phyloP scores from a whole-genome alignment of 2,888 invertebrate genomes.

The Sminthurides aquaticus region DNA sequence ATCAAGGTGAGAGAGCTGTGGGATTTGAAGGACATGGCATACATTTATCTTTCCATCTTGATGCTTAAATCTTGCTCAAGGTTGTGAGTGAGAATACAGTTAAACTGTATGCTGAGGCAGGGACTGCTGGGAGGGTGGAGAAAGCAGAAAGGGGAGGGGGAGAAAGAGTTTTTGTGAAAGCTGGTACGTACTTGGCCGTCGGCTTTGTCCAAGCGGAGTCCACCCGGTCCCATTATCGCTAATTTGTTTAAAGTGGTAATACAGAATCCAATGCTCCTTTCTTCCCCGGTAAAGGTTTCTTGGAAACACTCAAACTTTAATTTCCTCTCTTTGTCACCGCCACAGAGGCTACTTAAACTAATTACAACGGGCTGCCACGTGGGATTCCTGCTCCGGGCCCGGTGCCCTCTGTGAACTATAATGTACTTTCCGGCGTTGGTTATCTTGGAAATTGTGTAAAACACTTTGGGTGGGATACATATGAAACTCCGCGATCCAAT shows the following conservation, averaged over 20 bases:
- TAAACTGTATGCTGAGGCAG: too few species aligned
- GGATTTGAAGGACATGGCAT: too few species aligned
- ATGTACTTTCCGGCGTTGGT: conserved; percentile 48
- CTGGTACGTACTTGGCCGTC: conserved; percentile 27
- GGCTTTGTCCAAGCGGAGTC: conserved; percentile 25
- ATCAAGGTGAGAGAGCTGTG: too few species aligned
- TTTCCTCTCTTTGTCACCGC: conserved; percentile 52
- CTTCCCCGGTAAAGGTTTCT: conserved; percentile 48
- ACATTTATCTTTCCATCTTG: too few species aligned
- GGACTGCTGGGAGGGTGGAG: too few species aligned
- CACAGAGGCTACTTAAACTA: conserved; percentile 50
- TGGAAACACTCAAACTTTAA: conserved; percentile 51
- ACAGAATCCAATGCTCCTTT: conserved; percentile 49
- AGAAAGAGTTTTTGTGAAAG: too few species aligned
- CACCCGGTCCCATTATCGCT: conserved; percentile 34
- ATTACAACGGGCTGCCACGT: conserved; percentile 51
- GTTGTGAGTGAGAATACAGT: too few species aligned
- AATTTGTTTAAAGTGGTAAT: conserved; percentile 49
- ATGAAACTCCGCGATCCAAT: conserved; percentile 30
- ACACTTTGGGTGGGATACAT: conserved; percentile 30
- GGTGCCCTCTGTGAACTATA: conserved; percentile 50
- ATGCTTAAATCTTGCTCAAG: too few species aligned
- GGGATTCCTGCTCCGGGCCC: conserved; percentile 47
- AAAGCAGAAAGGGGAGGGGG: too few species aligned
- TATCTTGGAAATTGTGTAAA: conserved; percentile 46